These are phyloP conservation scores for Esox niger DNA, from an alignment of 2,113 vertebrate species.

Conservation along the genomic window DNA sequence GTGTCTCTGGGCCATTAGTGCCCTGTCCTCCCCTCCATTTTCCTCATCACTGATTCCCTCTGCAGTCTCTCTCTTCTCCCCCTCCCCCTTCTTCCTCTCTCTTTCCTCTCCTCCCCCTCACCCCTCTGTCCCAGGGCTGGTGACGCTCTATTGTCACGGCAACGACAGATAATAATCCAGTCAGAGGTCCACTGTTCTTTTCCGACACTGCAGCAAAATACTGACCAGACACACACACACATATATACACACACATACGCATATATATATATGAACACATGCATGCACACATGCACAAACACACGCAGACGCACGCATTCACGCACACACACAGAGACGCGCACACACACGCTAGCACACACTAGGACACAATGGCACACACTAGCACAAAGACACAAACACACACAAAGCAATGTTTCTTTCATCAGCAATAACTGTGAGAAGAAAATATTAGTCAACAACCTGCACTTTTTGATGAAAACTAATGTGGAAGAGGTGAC, in stretches of 20 bases:
- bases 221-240: constrained; percentile 7
- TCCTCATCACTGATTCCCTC: constrained; percentile 29
- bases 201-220: constrained; percentile 6
- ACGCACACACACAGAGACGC: no score
- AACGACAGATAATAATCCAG: background rate
- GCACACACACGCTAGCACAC: no score
- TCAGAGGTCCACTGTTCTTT: background rate
- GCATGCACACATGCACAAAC: background rate
- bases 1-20: constrained; percentile 35
- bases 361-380: no score
- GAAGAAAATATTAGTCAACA: no score
- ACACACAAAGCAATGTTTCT: no score
- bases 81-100: background rate
- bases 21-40: constrained; percentile 32
- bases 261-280: background rate
- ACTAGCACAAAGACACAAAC: no score
- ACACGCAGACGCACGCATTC: no score
- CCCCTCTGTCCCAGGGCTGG: background rate
- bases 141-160: background rate
- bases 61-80: constrained; percentile 8
- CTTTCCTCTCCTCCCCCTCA: background rate
- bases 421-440: no score
- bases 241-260: background rate
- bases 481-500: no score
- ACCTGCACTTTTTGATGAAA: no score